Base-by-base conservation (phyloP, 2,888 invertebrate genomes). In the Cactoblastis cactorum region DNA sequence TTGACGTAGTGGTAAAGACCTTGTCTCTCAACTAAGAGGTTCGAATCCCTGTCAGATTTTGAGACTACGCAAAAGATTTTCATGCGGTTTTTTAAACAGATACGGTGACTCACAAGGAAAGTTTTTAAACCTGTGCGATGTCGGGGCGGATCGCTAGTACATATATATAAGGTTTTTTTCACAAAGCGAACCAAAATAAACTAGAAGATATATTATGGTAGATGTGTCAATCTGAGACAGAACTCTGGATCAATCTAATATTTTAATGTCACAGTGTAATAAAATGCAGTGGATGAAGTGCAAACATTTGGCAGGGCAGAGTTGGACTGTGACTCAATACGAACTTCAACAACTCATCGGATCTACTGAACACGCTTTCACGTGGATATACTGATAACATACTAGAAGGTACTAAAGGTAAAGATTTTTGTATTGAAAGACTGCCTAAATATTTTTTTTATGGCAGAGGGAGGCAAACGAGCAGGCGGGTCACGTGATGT, bases 261-360 rank as follows among this genome's bases (percentile, higher is more conserved):
- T 43, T 28, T 43, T 43, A 28, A 43, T 43, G 6, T 24, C 17
- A 17, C 11, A 17, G 37, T 17, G 15, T 28, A 28, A 17, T 43
- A 43, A 43, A 43, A 28, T 15, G 9, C 43, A 15, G 43, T 28
- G 28, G 17, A 43, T 24, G 28, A 43, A 28, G 43, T 43, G 43
- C n/a, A n/a, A 28, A 43, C 22, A 43, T 43, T 43, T 6, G 43
- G 15, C 43, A 32, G 43, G 32, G 39, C 17, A 28, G 43, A 43
- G 43, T 43, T 43, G 1, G 43, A 28, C 4, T 4, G 41, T 5
- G 12, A 43, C 15, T 12, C 41, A 28, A 14, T 17, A 28, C 17
- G 28, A 43, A 43, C 28, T 43, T 43, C 43, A 15, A 22, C 41
- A 24, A 43, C 43, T 43, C 43, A 43, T 43, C 15, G 43, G 43